Percentiles rank a stretch among this genome's conserved stretches.
Evolutionary conservation across 64 coral and sea anemone genomes (phyloP).

Genomic region (Montipora foliosa): DNA sequence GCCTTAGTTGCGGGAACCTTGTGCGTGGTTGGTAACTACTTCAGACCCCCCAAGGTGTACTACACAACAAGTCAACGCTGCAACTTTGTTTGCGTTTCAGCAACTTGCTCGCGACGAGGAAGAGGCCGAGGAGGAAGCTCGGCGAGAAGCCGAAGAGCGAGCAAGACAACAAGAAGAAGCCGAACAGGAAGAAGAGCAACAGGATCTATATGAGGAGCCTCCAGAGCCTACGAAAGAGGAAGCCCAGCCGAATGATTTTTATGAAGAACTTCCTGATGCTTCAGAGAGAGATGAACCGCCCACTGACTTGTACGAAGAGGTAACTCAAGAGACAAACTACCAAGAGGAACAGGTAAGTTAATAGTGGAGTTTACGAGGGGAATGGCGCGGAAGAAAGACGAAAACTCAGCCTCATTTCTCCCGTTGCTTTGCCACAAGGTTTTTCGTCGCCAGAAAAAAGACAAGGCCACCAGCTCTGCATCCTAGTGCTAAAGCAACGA

Average conservation of each 20-base stretch:
- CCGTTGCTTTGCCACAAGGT: no score
- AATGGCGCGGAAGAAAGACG: no score
- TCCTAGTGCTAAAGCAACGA: no score
- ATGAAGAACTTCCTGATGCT: not conserved
- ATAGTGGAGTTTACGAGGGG: no score
- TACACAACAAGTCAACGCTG: no score
- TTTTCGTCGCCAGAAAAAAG: no score
- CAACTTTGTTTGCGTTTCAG: not conserved
- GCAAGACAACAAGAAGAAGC: slow-evolving; percentile 38
- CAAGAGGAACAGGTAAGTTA: not conserved
- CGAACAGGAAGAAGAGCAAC: slow-evolving; percentile 18
- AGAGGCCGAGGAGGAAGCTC: slow-evolving; percentile 63
- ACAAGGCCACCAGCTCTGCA: no score
- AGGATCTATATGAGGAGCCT: slow-evolving; percentile 38
- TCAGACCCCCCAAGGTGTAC: no score
- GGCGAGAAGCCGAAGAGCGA: slow-evolving; percentile 60
- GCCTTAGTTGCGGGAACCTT: no score
- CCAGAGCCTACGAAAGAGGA: not conserved
- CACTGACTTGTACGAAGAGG: slow-evolving; percentile 21
- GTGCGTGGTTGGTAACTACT: no score
- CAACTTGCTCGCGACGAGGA: slow-evolving; percentile 53
- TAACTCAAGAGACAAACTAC: slow-evolving; percentile 6
- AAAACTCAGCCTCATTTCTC: no score
- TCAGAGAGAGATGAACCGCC: not conserved
- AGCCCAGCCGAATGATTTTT: slow-evolving; percentile 2